Evolutionary conservation across 92 coral and sea anemone genomes (phyloP), one percentile per base, ranked within the genome.

Genomic region (Umimayanthus kanabou): DNA sequence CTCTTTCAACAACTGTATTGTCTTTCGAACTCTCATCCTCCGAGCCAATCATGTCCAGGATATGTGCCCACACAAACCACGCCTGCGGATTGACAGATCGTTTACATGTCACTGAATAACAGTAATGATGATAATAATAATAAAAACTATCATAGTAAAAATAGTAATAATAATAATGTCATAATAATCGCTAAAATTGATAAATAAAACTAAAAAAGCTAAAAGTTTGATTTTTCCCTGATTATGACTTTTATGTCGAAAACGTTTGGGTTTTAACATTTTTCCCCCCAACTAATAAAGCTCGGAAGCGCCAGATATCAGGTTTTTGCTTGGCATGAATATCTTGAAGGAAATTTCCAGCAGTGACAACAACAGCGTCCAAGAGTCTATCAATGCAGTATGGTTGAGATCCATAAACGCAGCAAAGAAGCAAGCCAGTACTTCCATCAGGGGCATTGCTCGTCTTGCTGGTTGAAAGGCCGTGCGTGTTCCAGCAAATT

Each of bases 401-500:
- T 88, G 86, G 79, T 79, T 66, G 43, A 55, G 69, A 25, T 42
- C 86, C 29, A 69, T 42, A 40, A 55, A 78, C 37, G 85, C 90
- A 30, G 85, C 85, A 53, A 79, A 80, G 76, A 30, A 66, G 58
- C 84, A 72, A 29, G 82, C 84, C 70, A 77, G 47, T 58, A 86
- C 89, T 23, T 86, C 89, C 42, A 28, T 77, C 45, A 10, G 89
- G 14, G 89, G 89, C 67, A 40, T 58, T 76, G 76, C 58, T 76
- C 77, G 89, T 43, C 77, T 77, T 39, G 89, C 89, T 15, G 89
- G 89, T 30, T 14, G 64, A 66, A 14, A 64, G n/a, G 67, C 86
- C 14, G 85, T 88, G 57, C 71, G 90, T 64, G 84, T 88, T 40
- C 90, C 90, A 79, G 90, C 90, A 6, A 80, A 79, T 88, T 88